Percentiles rank a stretch among this genome's conserved stretches.
Conservation (phyloP, 2,113 vertebrate species). For the Balaenoptera acutorostrata region DNA sequence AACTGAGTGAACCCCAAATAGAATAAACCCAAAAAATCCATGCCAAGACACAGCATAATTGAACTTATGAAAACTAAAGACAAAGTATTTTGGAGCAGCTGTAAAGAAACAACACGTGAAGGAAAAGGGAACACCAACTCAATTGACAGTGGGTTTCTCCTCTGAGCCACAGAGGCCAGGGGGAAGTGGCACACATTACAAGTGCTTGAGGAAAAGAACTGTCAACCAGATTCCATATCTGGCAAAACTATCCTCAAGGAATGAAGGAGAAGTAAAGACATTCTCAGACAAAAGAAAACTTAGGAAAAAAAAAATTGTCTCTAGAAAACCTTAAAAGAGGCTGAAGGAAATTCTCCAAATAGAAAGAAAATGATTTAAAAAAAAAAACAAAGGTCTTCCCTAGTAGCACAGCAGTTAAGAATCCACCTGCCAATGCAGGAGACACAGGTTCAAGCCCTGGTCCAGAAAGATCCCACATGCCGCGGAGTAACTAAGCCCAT, state of each 20-base stretch:
- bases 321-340: not conserved
- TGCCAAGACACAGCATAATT: not conserved
- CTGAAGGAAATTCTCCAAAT: not conserved
- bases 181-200: rapidly evolving
- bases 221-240: not conserved
- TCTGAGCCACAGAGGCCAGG: not conserved
- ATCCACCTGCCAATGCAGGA: too few relatives aligned
- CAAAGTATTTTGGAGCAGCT: not conserved
- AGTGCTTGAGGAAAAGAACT: not conserved
- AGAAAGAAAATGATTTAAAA: not conserved
- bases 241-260: not conserved
- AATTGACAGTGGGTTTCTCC: rapidly evolving
- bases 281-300: not conserved
- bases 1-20: not conserved
- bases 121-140: not conserved
- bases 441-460: too few relatives aligned
- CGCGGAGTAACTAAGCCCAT: too few relatives aligned
- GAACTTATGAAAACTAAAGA: not conserved
- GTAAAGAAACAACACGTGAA: too few relatives aligned
- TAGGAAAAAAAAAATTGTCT: not conserved
- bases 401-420: too few relatives aligned
- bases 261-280: not conserved
- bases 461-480: too few relatives aligned
- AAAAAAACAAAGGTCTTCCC: not conserved
- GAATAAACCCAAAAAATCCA: not conserved